Evolutionary conservation across 2,113 vertebrate species (phyloP), one percentile per base, ranked within the genome.

Genomic region (Strix uralensis): DNA sequence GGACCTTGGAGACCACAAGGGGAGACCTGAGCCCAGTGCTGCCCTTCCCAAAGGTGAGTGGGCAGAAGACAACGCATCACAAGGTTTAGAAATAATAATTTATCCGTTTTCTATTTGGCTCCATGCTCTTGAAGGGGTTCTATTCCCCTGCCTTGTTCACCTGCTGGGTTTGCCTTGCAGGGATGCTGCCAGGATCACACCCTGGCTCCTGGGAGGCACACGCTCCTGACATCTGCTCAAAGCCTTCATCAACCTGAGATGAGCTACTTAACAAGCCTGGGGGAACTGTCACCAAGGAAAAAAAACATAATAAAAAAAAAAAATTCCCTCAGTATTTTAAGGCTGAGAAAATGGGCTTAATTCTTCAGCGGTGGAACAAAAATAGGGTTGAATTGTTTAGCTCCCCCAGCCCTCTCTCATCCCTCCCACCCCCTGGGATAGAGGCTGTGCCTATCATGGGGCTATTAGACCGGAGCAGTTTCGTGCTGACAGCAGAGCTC

Each of bases 301-400:
- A 19, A 17, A 25, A 17, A 15, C 42, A 44, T 16, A 44, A 44
- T 44, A 30, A 19, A 32, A 12, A 22, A 22, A 61, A 62, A 81
- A 96, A 95, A 90, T 61, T 61, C 79, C 58, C 51, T 49, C 3
- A 26, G 42, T 94, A 77, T 97, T 78, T 51, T 15, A 92, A 96
- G 69, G 58, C 91, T 90, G 89, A 90, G 91, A 94, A 97, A 97
- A 97, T 97, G 72, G 81, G 62, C 77, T 94, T 96, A 88, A 96
- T 97, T 96, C 92, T 55, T 70, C 22, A 10, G 40, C 7, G 3
- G 54, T 27, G 51, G 46, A 27, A 13, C 42, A 63, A 80, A 87
- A 91, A 62, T 30, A 49, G 51, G n/a, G 70, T 89, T 97, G 51
- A 47, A 58, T 79, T 78, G 71, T 79, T 93, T 46, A 40, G 74